These are phyloP conservation scores for Dryadula phaetusa DNA, from an alignment of 2,888 invertebrate species.

Conservation along the genomic window DNA sequence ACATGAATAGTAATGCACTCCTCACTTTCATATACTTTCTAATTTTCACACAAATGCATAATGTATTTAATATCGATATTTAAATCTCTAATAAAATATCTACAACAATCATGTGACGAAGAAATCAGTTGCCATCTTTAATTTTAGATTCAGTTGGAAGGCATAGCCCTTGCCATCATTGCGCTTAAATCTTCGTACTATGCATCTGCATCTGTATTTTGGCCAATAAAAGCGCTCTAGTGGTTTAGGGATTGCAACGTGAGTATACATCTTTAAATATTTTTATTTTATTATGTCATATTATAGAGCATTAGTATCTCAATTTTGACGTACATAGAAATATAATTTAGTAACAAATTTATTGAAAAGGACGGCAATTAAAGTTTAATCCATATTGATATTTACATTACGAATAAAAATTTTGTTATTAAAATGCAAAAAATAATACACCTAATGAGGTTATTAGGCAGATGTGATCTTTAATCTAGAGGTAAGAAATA, in stretches of 20 bases:
- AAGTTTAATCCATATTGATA: too few relatives aligned
- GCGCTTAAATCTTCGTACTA: constrained; percentile 4
- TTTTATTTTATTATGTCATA: neutral
- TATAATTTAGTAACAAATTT: neutral
- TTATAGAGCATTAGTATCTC: neutral
- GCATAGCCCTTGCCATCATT: neutral
- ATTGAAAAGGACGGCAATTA: neutral
- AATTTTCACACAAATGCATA: neutral
- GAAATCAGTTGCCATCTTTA: neutral
- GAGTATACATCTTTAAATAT: neutral
- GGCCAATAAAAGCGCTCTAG: constrained; percentile 2
- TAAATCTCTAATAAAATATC: neutral
- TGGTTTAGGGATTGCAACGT: neutral
- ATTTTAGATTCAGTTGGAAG: neutral
- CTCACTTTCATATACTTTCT: constrained; percentile 6
- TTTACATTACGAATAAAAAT: too few relatives aligned
- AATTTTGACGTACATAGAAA: too few relatives aligned
- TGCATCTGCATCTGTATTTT: constrained; percentile 7
- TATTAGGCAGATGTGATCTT: too few relatives aligned
- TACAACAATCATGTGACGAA: neutral
- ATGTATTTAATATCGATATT: neutral
- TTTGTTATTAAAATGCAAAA: too few relatives aligned
- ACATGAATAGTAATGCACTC: neutral
- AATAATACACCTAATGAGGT: too few relatives aligned
- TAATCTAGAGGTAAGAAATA: neutral